Base-by-base conservation (phyloP, 2,113 vertebrate species). In the Melanerpes formicivorus region DNA sequence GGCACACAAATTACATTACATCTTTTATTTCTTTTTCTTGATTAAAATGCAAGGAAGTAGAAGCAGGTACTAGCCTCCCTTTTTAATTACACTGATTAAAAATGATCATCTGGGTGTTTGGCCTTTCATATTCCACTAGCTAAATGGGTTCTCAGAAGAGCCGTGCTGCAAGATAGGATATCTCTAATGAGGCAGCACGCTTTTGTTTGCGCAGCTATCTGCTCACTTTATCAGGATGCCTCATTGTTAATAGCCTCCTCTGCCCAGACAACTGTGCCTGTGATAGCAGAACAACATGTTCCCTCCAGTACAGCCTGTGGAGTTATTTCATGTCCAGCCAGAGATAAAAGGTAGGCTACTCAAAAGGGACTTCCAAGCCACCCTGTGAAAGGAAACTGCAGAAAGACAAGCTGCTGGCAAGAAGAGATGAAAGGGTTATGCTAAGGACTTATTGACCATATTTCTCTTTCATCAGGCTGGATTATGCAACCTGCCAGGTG, bases 231-330 rank as follows among this genome's bases (percentile, higher is more conserved):
- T 96, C 90, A 95, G 91, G 85, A 84, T 96, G 87, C 44, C 63
- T 97, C 80, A 90, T 96, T 97, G 96, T 92, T 93, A 97, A 96
- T 87, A 96, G 88, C 76, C 88, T 96, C 91, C 73, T 96, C 90
- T 92, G 88, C 96, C 90, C 80, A 88, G 91, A 77, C 80, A 95
- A 82, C 95, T 96, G 83, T 89, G 90, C 67, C 94, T 94, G 9
- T 95, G 90, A 86, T 64, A 89, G 72, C 84, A 96, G 97, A 98
- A 98, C 97, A 97, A 95, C 93, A 90, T 97, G 96, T 97, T 97
- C 96, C 66, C 79, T 94, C 67, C 89, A 96, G 95, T 83, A 96
- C 93, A 93, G 86, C 84, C 6, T 94, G 88, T 70, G 70, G 87
- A 95, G 90, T 96, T 94, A 95, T 94, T 96, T 96, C 83, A 96